Conservation (phyloP, 2,113 vertebrate species). For the Oncorhynchus tshawytscha region DNA sequence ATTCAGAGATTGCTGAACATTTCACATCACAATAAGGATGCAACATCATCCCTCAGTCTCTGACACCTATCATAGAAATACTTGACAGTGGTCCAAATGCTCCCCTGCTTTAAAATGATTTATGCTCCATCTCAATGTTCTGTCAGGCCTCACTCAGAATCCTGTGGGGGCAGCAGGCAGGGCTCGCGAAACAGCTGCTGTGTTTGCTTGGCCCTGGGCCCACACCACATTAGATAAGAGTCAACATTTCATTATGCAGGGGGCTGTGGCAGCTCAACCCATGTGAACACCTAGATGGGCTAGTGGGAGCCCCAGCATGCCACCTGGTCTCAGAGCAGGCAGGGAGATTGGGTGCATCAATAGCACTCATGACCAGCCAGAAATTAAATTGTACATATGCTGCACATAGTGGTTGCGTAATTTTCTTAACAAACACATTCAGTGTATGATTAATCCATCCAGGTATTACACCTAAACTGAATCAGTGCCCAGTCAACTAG, state of each 20-base stretch:
- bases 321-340: neutral
- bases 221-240: slow-evolving; percentile 4
- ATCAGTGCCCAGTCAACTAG: too few species aligned
- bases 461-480: too few species aligned
- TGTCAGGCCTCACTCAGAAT: neutral
- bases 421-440: too few species aligned
- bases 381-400: neutral
- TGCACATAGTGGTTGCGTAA: too few species aligned
- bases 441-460: too few species aligned
- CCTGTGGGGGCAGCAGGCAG: neutral
- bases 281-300: neutral
- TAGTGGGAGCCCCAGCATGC: neutral
- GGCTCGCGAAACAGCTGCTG: neutral
- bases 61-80: too few species aligned
- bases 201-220: neutral
- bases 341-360: neutral
- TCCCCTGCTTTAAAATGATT: neutral
- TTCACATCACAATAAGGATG: too few species aligned
- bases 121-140: neutral
- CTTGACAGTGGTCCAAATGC: too few species aligned
- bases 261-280: neutral
- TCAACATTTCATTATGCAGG: neutral
- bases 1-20: too few species aligned
- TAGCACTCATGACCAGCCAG: neutral
- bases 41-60: too few species aligned